Percentiles rank a stretch among this genome's conserved stretches.
phyloP scores from a whole-genome alignment of 1,140 invertebrate species.

The Bradysia coprophila region DNA sequence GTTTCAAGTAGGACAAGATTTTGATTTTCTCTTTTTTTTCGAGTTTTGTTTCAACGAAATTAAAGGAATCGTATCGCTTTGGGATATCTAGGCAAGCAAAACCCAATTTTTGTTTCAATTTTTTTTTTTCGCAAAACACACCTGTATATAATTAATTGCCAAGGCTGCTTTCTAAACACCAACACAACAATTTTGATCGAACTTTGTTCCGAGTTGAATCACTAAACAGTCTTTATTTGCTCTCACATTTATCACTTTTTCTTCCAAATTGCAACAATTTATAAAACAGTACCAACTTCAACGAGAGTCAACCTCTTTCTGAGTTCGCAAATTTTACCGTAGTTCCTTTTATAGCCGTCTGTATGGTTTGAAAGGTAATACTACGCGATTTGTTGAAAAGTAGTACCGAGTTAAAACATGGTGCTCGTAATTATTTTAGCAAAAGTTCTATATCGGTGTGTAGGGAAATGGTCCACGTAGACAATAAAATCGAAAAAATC shows the following conservation, averaged over 20 bases:
- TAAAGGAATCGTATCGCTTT: slow-evolving; percentile 1
- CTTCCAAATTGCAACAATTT: slow-evolving; percentile 1
- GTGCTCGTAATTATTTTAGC: too few relatives aligned
- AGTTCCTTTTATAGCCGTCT: not conserved
- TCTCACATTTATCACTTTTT: not conserved
- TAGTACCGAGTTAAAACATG: too few relatives aligned
- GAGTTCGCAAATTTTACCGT: not conserved
- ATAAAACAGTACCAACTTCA: slow-evolving; percentile 3
- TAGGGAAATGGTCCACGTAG: too few relatives aligned
- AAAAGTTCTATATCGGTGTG: too few relatives aligned
- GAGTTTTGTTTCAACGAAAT: slow-evolving; percentile 1
- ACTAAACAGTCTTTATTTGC: slow-evolving; percentile 1
- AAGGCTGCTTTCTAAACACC: not conserved
- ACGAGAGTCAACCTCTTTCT: not conserved
- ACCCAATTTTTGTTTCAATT: slow-evolving; percentile 1
- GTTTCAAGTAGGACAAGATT: too few relatives aligned
- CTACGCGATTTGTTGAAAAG: not conserved
- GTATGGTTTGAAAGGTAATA: not conserved
- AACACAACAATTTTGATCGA: not conserved
- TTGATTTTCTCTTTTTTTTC: not conserved
- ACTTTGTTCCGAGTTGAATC: too few relatives aligned
- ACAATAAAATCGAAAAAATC: too few relatives aligned
- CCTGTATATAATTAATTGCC: not conserved
- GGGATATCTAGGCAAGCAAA: not conserved
- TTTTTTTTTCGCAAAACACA: not conserved